A percentile compares a stretch with the other conserved stretches of the same genome.
These are phyloP conservation scores for Heliopora coerulea DNA, from an alignment of 92 coral and sea anemone genomes.

Conservation along the genomic window DNA sequence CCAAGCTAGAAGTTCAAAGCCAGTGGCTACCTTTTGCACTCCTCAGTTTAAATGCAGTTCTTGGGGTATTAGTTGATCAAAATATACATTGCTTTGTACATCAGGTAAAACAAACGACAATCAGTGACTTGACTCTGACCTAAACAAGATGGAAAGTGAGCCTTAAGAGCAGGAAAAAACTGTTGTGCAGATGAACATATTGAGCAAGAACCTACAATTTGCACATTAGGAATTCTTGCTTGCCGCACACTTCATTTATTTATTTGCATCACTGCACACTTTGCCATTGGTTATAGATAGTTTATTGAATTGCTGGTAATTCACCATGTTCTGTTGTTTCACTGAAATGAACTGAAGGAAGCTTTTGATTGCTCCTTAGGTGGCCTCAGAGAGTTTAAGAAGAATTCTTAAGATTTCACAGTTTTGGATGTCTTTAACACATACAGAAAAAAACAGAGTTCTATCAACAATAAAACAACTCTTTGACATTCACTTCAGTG, in stretches of 20 bases:
- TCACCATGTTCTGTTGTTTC: too few relatives aligned
- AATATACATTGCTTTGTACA: conserved; percentile 62
- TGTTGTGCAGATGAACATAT: too few relatives aligned
- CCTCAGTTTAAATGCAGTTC: conserved; percentile 60
- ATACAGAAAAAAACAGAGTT: conserved; percentile 52
- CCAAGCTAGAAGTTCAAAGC: conserved; percentile 48
- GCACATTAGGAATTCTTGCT: too few relatives aligned
- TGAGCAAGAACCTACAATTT: too few relatives aligned
- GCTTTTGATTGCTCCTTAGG: conserved; percentile 40
- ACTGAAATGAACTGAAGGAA: not conserved
- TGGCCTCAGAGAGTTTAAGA: conserved; percentile 59
- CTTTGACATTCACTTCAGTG: conserved; percentile 42
- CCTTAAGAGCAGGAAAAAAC: too few relatives aligned
- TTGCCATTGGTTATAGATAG: too few relatives aligned
- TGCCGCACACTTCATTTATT: too few relatives aligned
- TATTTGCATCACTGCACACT: too few relatives aligned
- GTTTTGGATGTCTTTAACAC: conserved; percentile 54
- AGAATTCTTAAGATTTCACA: conserved; percentile 53
- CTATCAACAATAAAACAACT: conserved; percentile 44
- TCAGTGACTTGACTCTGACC: too few relatives aligned
- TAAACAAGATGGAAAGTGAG: too few relatives aligned
- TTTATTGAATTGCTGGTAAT: too few relatives aligned
- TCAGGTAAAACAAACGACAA: conserved; percentile 82
- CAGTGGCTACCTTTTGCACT: conserved; percentile 68
- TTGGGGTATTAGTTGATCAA: conserved; percentile 54